These are phyloP conservation scores for Gymnoscelis rufifasciata DNA, from an alignment of 2,888 invertebrate species.

Conservation along the genomic window DNA sequence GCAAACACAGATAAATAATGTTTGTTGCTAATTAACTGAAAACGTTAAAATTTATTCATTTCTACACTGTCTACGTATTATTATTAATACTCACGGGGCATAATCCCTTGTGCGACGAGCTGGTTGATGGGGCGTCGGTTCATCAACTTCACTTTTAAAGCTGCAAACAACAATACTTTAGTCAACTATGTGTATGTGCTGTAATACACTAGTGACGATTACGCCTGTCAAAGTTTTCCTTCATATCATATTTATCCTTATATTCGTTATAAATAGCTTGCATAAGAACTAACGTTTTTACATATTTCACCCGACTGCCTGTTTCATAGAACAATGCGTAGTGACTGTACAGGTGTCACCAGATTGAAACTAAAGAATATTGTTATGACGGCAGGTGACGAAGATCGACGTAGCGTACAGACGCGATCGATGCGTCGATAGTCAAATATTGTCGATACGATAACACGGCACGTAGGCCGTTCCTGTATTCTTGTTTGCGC, in stretches of 20 bases:
- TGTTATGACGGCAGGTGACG: slow-evolving; percentile 64
- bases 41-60: slow-evolving; percentile 2
- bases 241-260: slow-evolving; percentile 18
- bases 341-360: slow-evolving; percentile 48
- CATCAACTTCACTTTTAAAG: slow-evolving; percentile 97
- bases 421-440: slow-evolving; percentile 59
- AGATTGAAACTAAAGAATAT: slow-evolving; percentile 40
- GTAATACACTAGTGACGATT: neutral
- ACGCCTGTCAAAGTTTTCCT: slow-evolving; percentile 17
- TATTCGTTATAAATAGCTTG: slow-evolving; percentile 22
- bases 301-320: slow-evolving; percentile 39
- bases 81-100: slow-evolving; percentile 92
- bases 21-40: slow-evolving; percentile 9
- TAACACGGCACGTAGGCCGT: slow-evolving; percentile 53
- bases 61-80: neutral
- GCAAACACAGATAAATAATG: slow-evolving; percentile 10
- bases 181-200: slow-evolving; percentile 10
- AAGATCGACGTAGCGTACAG: slow-evolving; percentile 55
- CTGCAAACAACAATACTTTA: slow-evolving; percentile 80
- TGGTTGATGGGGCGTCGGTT: slow-evolving; percentile 96
- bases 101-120: slow-evolving; percentile 98
- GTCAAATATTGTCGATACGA: slow-evolving; percentile 55
- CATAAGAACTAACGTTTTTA: slow-evolving; percentile 6
- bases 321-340: slow-evolving; percentile 55
- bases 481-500: slow-evolving; percentile 59